Evolutionary conservation across 2,797 vertebrate genomes (phyloP), one percentile per base, ranked within the genome.

Genomic region (Spheniscus humboldti): DNA sequence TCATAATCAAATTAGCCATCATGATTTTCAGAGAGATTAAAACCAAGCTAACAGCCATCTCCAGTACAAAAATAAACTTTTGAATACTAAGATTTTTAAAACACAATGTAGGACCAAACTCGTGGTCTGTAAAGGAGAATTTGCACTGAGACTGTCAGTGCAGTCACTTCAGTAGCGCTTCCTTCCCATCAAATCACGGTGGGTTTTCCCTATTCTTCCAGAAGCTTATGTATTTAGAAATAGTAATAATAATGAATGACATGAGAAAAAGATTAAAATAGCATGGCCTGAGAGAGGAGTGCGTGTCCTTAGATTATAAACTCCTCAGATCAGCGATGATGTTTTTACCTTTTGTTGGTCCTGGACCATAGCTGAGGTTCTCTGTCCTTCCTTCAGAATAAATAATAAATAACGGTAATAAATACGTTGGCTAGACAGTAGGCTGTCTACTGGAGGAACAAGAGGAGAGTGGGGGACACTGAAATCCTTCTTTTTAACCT

Each of bases 351-450:
- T 76, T 41, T 72, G 31, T 62, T 89, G 48, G 31, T 88, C 37
- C 19, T 66, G 52, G n/a, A 53, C 37, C 0, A 3, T 33, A 53
- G 24, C 35, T 69, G 92, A 87, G 11, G 17, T 60, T 74, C 23
- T 77, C 33, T 33, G 14, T 60, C 60, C 53, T 82, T 91, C 41
- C 53, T 77, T 79, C 62, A 47, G 25, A 81, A 92, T 47, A 94
- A 96, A 87, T 86, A 93, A 95, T 92, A 93, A 96, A 79, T 88
- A 95, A 75, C 3, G 0, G 9, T 59, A 92, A 94, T 91, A 96
- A 90, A 90, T 92, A 94, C 7, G 53, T 45, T 55, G 35, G 18
- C 20, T 66, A 55, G 41, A 88, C 47, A 73, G 28, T 19, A 57
- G 62, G 27, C 22, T 91, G 31, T 23, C 67, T 73, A 1, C 25